Base-by-base conservation (phyloP, 2,113 vertebrate species). In the Canis aureus region DNA sequence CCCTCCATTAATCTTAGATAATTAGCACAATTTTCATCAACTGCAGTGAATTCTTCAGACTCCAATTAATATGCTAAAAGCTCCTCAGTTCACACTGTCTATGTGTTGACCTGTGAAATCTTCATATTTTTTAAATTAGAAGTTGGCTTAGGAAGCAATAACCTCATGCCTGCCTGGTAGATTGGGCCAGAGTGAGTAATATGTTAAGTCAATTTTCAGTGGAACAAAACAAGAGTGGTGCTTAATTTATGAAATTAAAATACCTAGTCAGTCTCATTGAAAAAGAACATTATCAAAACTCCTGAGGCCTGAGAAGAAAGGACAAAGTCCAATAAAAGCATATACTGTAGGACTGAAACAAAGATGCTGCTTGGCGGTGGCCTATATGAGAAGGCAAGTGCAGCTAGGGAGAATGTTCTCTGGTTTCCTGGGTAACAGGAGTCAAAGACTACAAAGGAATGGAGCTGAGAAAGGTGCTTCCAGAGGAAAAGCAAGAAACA, bases 371-470 rank as follows among this genome's bases (percentile, higher is more conserved):
- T 73, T 69, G 84, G 86, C 8, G 11, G 79, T 22, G 55, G 78
- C 95, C n/a, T 80, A 86, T 93, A 94, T 22, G 10, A 35, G 60
- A 96, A 97, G 62, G 89, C 82, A 95, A 97, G 88, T 89, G 15
- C 85, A 86, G 95, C 15, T 55, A 64, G 81, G 59, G 35, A 89
- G 67, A 97, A 94, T 85, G 25, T 71, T 95, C 90, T 97, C 29
- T 98, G 51, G 85, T 98, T 98, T 91, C 66, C 96, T 87, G 87
- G 95, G 92, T 91, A 98, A 98, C 78, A 95, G 22, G 80, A 93
- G 95, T 96, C 82, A 98, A 98, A 95, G 73, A 95, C 94, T 94
- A 17, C 29, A 96, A 96, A 95, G 89, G 83, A 95, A 93, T 49
- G 51, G 49, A 80, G 38, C 43, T n/a, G 12, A 92, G 80, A 94